Base-by-base conservation (phyloP, 2,797 vertebrate genomes). In the Holocentrus rufus region DNA sequence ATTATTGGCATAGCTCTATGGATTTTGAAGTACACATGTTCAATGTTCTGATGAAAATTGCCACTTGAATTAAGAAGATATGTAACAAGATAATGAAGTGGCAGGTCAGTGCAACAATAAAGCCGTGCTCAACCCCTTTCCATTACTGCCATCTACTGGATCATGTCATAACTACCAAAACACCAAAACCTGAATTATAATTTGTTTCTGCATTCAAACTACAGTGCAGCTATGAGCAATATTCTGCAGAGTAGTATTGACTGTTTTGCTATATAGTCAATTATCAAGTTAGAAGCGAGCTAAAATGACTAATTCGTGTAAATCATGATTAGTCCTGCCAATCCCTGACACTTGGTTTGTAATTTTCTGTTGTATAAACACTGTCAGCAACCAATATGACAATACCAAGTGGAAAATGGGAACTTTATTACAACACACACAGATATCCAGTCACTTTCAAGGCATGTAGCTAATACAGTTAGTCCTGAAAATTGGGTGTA, bases 391-490 rank as follows among this genome's bases (percentile, higher is more conserved):
- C 31, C 47, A 42, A 30, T 46, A 15, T 7, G 14, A 47, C 20
- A 14, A 11, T 39, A 42, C 53, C 25, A 20, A 59, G 10, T 86
- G 64, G 39, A 90, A 92, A 90, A 89, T 52, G 65, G 85, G 63
- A 85, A 90, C 70, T 92, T 92, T 92, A 93, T 90, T 91, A 87
- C 83, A 90, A 88, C 86, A 89, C 85, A 83, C 69, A 86, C 53
- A 89, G 72, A 84, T 71, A 84, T 82, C 59, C 81, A 85, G 84
- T 84, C 81, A 89, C 77, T 85, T 90, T 88, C 42, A 74, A 89
- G 83, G 71, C 56, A 80, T 82, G 76, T 82, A 76, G 69, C 59
- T 27, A 71, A 80, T 67, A 76, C 74, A 84, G 73, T 82, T 72
- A 79, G 76, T 85, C 85, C 71, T 83, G 78, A 84, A 80, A 87